A percentile compares a stretch with the other conserved stretches of the same genome.
Evolutionary conservation across 92 coral and sea anemone genomes (phyloP).

Genomic region (Parazoanthus darwini): DNA sequence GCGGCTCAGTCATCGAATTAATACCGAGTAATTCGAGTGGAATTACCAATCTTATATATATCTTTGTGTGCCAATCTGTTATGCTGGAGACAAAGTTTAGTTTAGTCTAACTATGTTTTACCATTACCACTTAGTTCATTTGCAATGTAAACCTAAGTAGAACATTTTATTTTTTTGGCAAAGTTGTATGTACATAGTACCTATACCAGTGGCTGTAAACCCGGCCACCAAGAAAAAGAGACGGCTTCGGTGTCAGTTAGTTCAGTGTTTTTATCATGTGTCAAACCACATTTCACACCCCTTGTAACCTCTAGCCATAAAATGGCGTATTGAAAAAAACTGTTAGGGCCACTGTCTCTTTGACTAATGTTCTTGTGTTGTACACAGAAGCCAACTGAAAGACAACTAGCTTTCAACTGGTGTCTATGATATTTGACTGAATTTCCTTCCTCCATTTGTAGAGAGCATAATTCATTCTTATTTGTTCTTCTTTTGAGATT

Average conservation of each 20-base stretch:
- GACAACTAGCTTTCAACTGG: background rate
- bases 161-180: background rate
- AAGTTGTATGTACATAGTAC: background rate
- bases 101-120: background rate
- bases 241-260: background rate
- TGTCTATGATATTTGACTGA: background rate
- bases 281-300: background rate
- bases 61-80: background rate
- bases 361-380: background rate
- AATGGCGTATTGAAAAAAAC: background rate
- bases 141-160: background rate
- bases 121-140: background rate
- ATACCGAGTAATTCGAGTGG: background rate
- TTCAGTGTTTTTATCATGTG: background rate
- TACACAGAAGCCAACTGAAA: background rate
- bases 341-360: background rate
- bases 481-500: background rate
- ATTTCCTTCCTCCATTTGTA: background rate
- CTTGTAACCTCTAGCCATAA: background rate
- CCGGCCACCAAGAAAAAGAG: background rate
- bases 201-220: background rate
- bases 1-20: background rate
- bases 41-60: background rate
- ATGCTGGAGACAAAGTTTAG: background rate
- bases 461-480: background rate